Base-by-base conservation (phyloP, 2,113 vertebrate species). In the Ascaphus truei region DNA sequence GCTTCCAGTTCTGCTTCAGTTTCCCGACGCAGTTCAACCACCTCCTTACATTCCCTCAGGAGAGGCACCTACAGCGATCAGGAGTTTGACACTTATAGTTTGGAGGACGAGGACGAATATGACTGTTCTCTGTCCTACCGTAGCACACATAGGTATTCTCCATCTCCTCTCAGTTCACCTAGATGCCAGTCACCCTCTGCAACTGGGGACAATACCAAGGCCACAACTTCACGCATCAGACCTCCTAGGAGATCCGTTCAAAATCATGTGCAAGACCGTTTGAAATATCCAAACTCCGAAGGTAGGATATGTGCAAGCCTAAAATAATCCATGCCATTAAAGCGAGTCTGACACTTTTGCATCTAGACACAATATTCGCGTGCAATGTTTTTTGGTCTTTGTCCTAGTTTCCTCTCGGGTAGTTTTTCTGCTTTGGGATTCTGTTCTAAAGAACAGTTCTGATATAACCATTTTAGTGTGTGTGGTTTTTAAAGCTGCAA, bases 61-160 rank as follows among this genome's bases (percentile, higher is more conserved):
- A 84, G 91, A 1, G 91, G 94, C 10, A 93, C 92, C n/a, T 95
- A 88, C 89, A 95, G 95, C 0, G 94, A 96, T 78, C 95, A 96
- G 77, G 93, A 96, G 64, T 92, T 95, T 4, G 94, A 95, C 76
- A 89, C 87, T 0, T 94, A 94, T 84, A 94, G 93, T 77, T 81
- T 92, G 25, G 94, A 96, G 76, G 94, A 96, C 1, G 93, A 96
- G 72, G 86, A 88, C 0, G 85, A 88, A 1, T 93, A 86, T 9
- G 92, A 94, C 0, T 92, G 90, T 16, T 91, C 86, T 59, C 81
- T 91, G 59, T 74, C 87, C 0, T 73, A 87, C 1, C 92, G 88
- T 16, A 83, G 86, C 1, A 61, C 81, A 1, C 90, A 89, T 62
- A 86, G 89, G 56, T 95, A 92, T 73, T 93, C 92, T 0, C 93